Evolutionary conservation across 2,888 invertebrate species (phyloP).

Genomic region (Papilio elwesi): DNA sequence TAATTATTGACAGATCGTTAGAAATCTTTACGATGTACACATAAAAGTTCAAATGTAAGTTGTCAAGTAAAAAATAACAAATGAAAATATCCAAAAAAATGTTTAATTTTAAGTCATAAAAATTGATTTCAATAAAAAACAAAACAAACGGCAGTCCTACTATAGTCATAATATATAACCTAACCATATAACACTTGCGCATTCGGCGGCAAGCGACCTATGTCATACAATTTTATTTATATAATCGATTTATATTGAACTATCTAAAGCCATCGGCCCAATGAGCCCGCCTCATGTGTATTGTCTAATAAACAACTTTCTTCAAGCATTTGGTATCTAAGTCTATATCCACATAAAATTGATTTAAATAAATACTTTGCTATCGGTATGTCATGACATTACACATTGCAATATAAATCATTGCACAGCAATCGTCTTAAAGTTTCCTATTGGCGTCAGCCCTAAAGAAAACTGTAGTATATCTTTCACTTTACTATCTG

Average conservation of each 20-base stretch:
- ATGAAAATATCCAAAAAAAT: neutral
- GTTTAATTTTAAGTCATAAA: slow-evolving; percentile 1
- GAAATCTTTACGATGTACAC: neutral
- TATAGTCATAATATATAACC: neutral
- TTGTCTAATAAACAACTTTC: slow-evolving; percentile 16
- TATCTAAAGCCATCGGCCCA: slow-evolving; percentile 9
- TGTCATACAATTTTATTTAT: slow-evolving; percentile 6
- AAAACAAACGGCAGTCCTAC: slow-evolving; percentile 22
- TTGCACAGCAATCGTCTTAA: neutral
- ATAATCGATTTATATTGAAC: slow-evolving; percentile 17
- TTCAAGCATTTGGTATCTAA: slow-evolving; percentile 20
- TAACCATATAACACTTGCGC: neutral
- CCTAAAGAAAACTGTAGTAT: slow-evolving; percentile 6
- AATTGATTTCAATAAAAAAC: slow-evolving; percentile 5
- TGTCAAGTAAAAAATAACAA: neutral
- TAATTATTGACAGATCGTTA: neutral
- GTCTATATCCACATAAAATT: slow-evolving; percentile 16
- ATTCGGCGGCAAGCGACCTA: neutral
- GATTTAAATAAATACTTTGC: slow-evolving; percentile 32
- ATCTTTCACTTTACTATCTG: neutral
- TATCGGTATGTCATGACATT: slow-evolving; percentile 20
- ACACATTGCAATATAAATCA: neutral
- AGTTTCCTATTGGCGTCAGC: neutral
- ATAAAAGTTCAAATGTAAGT: slow-evolving; percentile 8
- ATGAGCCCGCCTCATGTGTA: slow-evolving; percentile 1